Percentiles rank a stretch among this genome's conserved stretches.
Evolutionary conservation across 2,113 vertebrate species (phyloP).

Genomic region (Hystrix brachyura): DNA sequence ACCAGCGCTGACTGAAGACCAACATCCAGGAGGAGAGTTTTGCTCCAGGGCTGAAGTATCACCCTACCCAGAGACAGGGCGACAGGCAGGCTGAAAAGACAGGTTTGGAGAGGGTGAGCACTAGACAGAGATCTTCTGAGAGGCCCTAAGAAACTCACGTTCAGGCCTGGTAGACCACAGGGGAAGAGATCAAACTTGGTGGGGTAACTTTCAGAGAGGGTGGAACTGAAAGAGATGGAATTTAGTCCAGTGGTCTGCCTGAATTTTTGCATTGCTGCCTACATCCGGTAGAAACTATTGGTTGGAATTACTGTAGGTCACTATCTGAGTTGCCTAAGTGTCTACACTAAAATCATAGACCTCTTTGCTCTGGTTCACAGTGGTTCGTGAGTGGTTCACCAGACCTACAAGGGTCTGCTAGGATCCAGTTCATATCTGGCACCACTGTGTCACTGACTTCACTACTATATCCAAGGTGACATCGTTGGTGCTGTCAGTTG

Average conservation of each 20-base stretch:
- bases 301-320: background rate
- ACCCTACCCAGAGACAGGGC: background rate
- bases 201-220: background rate
- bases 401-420: background rate
- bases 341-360: background rate
- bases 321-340: background rate
- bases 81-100: background rate
- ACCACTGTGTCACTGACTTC: background rate
- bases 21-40: background rate
- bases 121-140: background rate
- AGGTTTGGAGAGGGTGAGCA: background rate
- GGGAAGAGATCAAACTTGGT: background rate
- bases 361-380: background rate
- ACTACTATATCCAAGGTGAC: background rate
- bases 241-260: background rate
- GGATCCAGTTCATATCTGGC: background rate
- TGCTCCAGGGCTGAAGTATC: background rate
- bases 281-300: background rate
- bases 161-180: background rate
- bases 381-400: background rate
- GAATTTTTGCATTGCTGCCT: background rate
- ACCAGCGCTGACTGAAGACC: background rate
- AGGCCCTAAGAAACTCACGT: background rate
- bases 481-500: background rate
- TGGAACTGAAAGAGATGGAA: background rate